Evolutionary conservation across 2,888 invertebrate genomes (phyloP), one percentile per base, ranked within the genome.

Genomic region (Buathra laborator): DNA sequence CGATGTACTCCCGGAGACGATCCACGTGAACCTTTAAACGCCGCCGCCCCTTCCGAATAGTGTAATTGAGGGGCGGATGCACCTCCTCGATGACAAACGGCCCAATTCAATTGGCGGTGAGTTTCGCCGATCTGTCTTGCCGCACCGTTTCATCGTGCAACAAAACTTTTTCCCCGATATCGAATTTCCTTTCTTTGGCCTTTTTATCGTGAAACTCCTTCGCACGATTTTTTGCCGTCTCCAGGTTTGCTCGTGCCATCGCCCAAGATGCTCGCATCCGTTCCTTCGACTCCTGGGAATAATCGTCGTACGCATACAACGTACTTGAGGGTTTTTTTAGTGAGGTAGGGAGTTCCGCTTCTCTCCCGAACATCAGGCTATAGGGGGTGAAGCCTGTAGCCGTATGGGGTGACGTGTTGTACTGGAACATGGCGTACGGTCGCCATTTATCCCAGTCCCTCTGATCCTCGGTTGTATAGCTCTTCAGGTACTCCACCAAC

Each of bases 111-210:
- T 71, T 71, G 0, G 56, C 19, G 2, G 56, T 53, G 5, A 71
- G 12, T 43, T 71, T 71, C 1, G 71, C 53, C 1, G 56, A 72
- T 12, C 72, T 37, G 0, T 43, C 72, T 24, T 43, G 14, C 9
- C 24, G 71, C 6, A 53, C 19, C 1, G 71, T 71, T 9, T 71
- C 71, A 5, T 71, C 56, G 12, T 43, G 7, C 12, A 71, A 53
- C 1, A 71, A n/a, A 0, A 71, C 70, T 9, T 43, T 37, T 6
- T 71, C 71, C 0, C 71, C 19, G 3, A 56, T 14, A 3, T 24
- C 1, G 16, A 70, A 70, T 2, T 51, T 32, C 32, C n/a, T 32
- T 9, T 7, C n/a, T 1, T 56, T 56, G 3, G 59, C 14, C 3
- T 32, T 37, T 24, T 43, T 56, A 19, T 70, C 70, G 14, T 53